Conservation (phyloP, 2,797 vertebrate species). For the Xenentodon cancila region DNA sequence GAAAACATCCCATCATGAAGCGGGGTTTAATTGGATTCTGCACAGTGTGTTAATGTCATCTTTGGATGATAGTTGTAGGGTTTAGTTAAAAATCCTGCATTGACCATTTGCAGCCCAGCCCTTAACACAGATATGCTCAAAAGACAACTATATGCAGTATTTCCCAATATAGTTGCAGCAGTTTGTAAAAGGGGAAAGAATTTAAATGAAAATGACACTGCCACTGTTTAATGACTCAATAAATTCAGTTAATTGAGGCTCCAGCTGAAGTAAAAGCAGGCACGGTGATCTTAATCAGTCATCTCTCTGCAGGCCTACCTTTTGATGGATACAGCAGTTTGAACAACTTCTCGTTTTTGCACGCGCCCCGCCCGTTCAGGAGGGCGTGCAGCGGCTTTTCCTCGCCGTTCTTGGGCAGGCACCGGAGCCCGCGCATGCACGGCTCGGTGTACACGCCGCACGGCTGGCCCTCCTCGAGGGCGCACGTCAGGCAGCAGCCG, state of each 20-base stretch:
- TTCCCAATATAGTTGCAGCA: too few relatives aligned
- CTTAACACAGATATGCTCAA: background rate
- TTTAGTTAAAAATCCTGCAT: too few relatives aligned
- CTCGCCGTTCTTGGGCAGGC: conserved; percentile 91
- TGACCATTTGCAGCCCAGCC: too few relatives aligned
- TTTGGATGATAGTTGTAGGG: too few relatives aligned
- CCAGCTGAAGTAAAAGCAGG: background rate
- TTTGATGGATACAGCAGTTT: conserved; percentile 77
- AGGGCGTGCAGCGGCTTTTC: conserved; percentile 95
- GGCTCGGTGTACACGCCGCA: conserved; percentile 96
- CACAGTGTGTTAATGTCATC: too few relatives aligned
- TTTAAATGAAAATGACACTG: background rate
- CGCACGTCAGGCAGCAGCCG: conserved; percentile 96
- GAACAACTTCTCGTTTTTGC: conserved; percentile 91
- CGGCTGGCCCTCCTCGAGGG: conserved; percentile 88
- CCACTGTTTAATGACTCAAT: background rate
- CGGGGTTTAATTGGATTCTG: too few relatives aligned
- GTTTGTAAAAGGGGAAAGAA: background rate
- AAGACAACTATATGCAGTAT: background rate
- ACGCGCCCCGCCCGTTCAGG: conserved; percentile 91
- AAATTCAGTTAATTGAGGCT: conserved; percentile 3
- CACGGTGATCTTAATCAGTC: conserved; percentile 10
- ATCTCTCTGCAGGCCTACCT: conserved; percentile 59
- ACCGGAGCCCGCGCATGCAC: conserved; percentile 91
- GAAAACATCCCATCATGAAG: too few relatives aligned